Evolutionary conservation across 2,797 vertebrate genomes (phyloP), one percentile per base, ranked within the genome.

Genomic region (Scomberomorus guttatus): DNA sequence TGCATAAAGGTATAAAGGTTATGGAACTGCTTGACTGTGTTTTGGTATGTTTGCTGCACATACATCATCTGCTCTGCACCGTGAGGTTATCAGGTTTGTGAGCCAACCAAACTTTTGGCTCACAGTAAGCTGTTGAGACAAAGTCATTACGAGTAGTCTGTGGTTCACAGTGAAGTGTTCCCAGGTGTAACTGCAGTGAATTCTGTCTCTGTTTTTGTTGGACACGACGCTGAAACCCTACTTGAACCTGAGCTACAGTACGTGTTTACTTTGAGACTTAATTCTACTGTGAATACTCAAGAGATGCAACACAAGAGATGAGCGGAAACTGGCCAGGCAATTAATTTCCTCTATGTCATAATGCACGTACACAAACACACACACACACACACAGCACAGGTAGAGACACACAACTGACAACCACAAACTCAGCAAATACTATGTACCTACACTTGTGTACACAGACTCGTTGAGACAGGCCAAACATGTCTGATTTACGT

Each of bases 401-500:
- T 13, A 27, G 12, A 42, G 39, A 42, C 14, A 73, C 46, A 20
- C 46, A 50, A 18, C 46, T 20, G 54, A 63, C 59, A 50, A 42
- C 17, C 68, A 50, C 79, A 66, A 58, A 51, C 70, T 52, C 18
- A 50, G 46, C 18, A 50, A 50, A 18, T 20, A 50, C 60, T 7
- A 14, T 22, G 6, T 67, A 57, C 68, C 48, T 57, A n/a, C 62
- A 48, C 44, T 50, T 50, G 46, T 20, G 46, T 50, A 25, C 77
- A 72, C 58, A 57, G 59, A 42, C 55, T 60, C 68, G 34, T 57
- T 57, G 56, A 52, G 0, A 59, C 72, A 7, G 34, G 58, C 55
- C 29, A 84, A 82, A 80, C 84, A 66, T 17, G 64, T 58, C 81
- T 90, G 88, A 90, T 91, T 90, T 85, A 88, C 52, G 60, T 18